Percentiles rank a stretch among this genome's conserved stretches.
These are phyloP conservation scores for Bhutanitis thaidina DNA, from an alignment of 2,888 invertebrate genomes.

Conservation along the genomic window DNA sequence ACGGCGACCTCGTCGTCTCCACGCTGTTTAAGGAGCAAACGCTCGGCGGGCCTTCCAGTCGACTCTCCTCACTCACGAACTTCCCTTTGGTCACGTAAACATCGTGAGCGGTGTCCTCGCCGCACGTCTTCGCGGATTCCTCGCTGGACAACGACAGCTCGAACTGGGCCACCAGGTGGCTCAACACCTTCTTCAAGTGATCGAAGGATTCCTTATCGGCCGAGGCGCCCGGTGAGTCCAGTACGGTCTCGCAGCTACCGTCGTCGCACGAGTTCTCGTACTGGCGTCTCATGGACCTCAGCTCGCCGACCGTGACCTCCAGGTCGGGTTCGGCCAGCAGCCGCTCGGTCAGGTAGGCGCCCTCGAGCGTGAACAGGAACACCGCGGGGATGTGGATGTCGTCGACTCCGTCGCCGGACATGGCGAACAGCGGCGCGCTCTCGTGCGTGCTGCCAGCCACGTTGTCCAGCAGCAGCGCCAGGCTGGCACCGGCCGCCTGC, in stretches of 20 bases:
- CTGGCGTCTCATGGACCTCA: conserved; percentile 55
- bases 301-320: conserved; percentile 75
- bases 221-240: conserved; percentile 30
- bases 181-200: conserved; percentile 66
- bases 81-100: not conserved
- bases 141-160: conserved; percentile 53
- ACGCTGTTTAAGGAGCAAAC: not conserved
- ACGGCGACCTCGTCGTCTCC: no score
- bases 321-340: conserved; percentile 77
- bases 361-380: conserved; percentile 91
- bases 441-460: conserved; percentile 86
- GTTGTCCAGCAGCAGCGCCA: conserved; percentile 93
- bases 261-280: conserved; percentile 42
- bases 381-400: conserved; percentile 95
- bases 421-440: conserved; percentile 93
- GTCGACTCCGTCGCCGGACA: conserved; percentile 95
- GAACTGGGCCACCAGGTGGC: conserved; percentile 60
- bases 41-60: not conserved
- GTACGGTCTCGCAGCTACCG: conserved; percentile 42
- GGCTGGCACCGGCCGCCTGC: conserved; percentile 89
- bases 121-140: conserved; percentile 27
- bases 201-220: conserved; percentile 55
- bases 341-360: conserved; percentile 82
- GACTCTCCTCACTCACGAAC: not conserved
- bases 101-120: not conserved